Evolutionary conservation across 2,113 vertebrate genomes (phyloP), one percentile per base, ranked within the genome.

Genomic region (Mormoops blainvillei): DNA sequence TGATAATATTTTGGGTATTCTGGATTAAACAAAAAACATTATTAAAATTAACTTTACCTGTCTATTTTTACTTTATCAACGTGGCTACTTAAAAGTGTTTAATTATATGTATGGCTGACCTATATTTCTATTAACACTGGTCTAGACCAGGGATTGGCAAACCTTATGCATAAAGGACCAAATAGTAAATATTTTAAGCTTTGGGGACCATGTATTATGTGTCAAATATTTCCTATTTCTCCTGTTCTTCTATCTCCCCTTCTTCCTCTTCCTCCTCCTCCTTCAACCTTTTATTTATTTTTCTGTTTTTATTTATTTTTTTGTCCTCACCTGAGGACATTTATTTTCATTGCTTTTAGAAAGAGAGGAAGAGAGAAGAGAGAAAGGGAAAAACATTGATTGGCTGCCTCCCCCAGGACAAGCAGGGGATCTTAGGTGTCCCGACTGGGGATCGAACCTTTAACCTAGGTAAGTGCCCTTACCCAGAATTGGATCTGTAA

Each of bases 21-120:
- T 80, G 36, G 31, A 15, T 94, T 85, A 92, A 92, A 93, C 61
- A 86, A 93, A 89, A 78, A 78, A 45, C 0, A 63, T 67, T 68
- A 92, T 71, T 61, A 74, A 78, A 33, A 50, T 92, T 82, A 43
- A 90, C 61, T 68, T 78, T 93, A 82, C 50, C 6, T 84, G 14
- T 76, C 41, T 83, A 13, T 52, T 87, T 89, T 76, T 65, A 85
- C 74, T 89, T 95, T 78, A 90, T 92, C 87, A 56, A 74, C 33
- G 22, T 73, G 81, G 26, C n/a, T 77, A 45, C 65, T 87, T 85
- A 67, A 80, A 92, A 91, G 33, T 26, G 68, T 84, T 82, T 36
- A 80, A 18, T 67, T 83, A 65, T 6, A 3, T 50, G 54, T 48
- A 52, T 84, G 58, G 6, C 18, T 81, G 31, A 87, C 63, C 70